phyloP scores from a whole-genome alignment of 2,113 vertebrate species.

The Xerus inauris region DNA sequence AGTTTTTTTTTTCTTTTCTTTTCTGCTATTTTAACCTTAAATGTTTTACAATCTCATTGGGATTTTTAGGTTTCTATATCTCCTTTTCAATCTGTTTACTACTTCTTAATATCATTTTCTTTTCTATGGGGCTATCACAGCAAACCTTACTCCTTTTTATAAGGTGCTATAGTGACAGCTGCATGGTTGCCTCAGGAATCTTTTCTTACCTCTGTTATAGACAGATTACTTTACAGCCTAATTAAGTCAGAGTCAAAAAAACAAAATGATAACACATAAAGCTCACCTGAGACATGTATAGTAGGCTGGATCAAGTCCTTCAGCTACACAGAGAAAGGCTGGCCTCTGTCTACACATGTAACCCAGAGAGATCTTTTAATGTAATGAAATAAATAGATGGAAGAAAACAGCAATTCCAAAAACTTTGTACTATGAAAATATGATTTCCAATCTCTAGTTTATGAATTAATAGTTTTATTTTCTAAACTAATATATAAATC shows the following conservation, averaged over 20 bases:
- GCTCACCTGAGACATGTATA: too few species aligned
- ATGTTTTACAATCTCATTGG: conserved; percentile 28
- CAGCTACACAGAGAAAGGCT: background rate
- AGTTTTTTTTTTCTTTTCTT: background rate
- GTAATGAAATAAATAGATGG: background rate
- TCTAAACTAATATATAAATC: background rate
- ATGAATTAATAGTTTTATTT: background rate
- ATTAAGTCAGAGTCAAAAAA: background rate
- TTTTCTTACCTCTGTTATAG: background rate
- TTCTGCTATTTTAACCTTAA: background rate
- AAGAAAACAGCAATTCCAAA: background rate
- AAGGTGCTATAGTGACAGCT: background rate
- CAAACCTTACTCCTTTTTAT: background rate
- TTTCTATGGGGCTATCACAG: background rate
- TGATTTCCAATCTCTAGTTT: background rate
- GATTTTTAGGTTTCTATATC: conserved; percentile 21
- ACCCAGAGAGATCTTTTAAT: background rate
- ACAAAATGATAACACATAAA: too few species aligned
- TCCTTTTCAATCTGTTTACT: conserved; percentile 53
- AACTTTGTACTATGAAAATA: background rate
- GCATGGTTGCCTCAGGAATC: background rate
- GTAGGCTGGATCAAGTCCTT: background rate
- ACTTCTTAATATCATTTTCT: conserved; percentile 7
- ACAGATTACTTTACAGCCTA: background rate
- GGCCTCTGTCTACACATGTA: background rate